Base-by-base conservation (phyloP, 2,888 invertebrate species). In the Thecophora atra region DNA sequence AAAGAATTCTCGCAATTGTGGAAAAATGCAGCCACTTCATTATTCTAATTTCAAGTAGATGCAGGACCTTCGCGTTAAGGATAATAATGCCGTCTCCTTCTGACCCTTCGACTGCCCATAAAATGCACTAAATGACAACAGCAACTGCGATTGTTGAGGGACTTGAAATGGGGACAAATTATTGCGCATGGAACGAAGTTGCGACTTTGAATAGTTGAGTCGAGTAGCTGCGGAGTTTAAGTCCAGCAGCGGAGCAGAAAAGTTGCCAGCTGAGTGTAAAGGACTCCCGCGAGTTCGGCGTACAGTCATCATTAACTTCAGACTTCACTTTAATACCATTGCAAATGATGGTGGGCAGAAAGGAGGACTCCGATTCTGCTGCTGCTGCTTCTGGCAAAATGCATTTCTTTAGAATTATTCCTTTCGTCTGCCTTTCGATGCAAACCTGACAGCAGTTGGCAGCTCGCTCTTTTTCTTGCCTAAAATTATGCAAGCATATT, bases 401-500 rank as follows among this genome's bases (percentile, higher is more conserved):
- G 69, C 69, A 62, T 62, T 69, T 69, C 70, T 70, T 70, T 70
- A 51, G 69, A 69, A 69, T 13, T 42, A 21, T 58, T 44, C 47
- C 54, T 42, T 60, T 44, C 69, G 26, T 44, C 60, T 47, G n/a
- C 62, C 56, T 51, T 52, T 17, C 30, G 17, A 30, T 30, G 37
- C 3, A 11, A n/a, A n/a, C 66, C 47, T 54, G 54, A 54, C 54
- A 5, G 21, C 54, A 30, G n/a, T 30, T 30, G 44, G 47, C 66
- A 58, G 63, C 63, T 37, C 24, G 19, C 64, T 62, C 68, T 67
- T 68, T 72, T 70, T 75, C 76, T 75, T 76, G 74, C 73, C 73
- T 73, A 76, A 76, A 74, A 74, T 74, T 71, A 74, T 74, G 76
- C 74, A 76, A 44, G 63, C 72, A 62, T 37, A 70, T 17, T 63